These are phyloP conservation scores for Ameiurus melas DNA, from an alignment of 2,113 vertebrate genomes.

Conservation along the genomic window DNA sequence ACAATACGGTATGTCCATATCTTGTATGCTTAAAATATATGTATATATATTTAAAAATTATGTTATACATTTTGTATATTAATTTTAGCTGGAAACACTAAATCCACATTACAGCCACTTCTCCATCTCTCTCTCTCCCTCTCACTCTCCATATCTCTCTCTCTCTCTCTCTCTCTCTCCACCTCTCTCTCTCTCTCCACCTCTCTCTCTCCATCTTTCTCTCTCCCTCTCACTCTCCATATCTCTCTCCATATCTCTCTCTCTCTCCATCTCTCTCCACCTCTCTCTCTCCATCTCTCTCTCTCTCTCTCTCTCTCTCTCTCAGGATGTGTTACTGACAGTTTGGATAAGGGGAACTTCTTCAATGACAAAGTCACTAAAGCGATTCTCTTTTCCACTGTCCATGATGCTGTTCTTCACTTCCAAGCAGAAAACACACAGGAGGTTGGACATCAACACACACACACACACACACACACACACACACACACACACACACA, in stretches of 20 bases:
- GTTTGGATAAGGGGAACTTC: constrained; percentile 82
- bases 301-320: not conserved
- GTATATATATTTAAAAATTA: not conserved
- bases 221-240: no score
- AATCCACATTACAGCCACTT: not conserved
- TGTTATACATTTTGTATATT: not conserved
- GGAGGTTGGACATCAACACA: constrained; percentile 45
- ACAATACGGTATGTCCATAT: not conserved
- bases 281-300: not conserved
- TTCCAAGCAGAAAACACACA: constrained; percentile 47
- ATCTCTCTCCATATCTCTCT: no score
- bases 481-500: no score
- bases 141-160: not conserved
- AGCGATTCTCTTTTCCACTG: constrained; percentile 79
- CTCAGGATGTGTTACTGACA: constrained; percentile 74
- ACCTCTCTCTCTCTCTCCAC: no score
- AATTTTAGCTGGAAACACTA: not conserved
- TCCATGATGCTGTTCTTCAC: constrained; percentile 80
- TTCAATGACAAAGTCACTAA: constrained; percentile 83
- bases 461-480: not conserved
- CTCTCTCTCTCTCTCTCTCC: not conserved
- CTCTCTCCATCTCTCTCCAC: no score
- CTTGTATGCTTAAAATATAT: not conserved
- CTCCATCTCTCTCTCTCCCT: constrained; percentile 1
- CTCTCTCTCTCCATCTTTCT: no score